Evolutionary conservation across 2,113 vertebrate species (phyloP), one percentile per base, ranked within the genome.

Genomic region (Psilopsiagon aurifrons): DNA sequence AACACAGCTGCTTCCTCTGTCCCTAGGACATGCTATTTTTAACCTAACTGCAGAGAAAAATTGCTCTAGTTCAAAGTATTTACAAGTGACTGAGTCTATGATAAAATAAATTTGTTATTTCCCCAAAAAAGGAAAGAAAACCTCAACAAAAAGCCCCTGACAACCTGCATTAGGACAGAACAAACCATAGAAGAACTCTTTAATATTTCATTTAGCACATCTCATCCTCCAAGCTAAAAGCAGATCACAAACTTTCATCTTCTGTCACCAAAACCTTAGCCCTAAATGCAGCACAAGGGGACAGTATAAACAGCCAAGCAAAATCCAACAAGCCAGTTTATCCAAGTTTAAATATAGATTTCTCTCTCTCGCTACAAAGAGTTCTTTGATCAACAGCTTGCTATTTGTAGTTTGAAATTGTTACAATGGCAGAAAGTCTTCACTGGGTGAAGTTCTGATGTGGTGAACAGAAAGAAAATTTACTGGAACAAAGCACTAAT

Each of bases 11-110:
- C 94, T 94, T 95, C 90, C 93, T 93, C 63, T 94, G 83, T 67
- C 96, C 94, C 82, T 64, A 97, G 94, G 94, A 91, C 85, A 93
- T 84, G 67, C 88, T 96, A 92, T 94, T 97, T 97, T 97, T 96
- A 97, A 91, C 44, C 6, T 25, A 82, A 90, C 66, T 60, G 68
- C 69, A 91, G 62, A 70, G 90, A 95, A 94, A 92, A 94, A 77
- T 18, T 68, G 88, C 67, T 96, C 87, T 77, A 68, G 73, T 92
- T 97, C 52, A 35, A 90, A 88, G 75, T 69, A 92, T 93, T 95
- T 92, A 97, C 92, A 96, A 93, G 71, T 94, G 94, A 87, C 91
- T 90, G 79, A 77, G 63, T 83, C 95, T 91, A 59, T 62, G 33
- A 62, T 64, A 86, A 93, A 94, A 92, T 74, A 94, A 39, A 73